Evolutionary conservation across 2,113 vertebrate genomes (phyloP).

Genomic region (Toxostoma redivivum): DNA sequence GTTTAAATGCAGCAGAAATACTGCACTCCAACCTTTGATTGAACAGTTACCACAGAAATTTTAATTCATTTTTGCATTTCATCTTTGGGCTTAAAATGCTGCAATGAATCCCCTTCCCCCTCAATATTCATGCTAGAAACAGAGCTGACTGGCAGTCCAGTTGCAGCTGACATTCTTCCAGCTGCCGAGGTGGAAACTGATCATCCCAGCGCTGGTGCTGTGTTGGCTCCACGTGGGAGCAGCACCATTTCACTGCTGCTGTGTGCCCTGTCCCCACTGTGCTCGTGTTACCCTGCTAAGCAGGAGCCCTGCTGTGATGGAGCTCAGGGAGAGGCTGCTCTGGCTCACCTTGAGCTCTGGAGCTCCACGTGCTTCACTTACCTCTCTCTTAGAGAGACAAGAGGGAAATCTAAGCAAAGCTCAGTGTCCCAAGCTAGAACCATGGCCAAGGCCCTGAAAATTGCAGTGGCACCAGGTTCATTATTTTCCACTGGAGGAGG

Average conservation of each 20-base stretch:
- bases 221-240: fast-evolving
- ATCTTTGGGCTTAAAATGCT: background rate
- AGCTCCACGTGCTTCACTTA: fast-evolving
- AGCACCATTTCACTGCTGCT: fast-evolving
- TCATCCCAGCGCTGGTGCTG: fast-evolving
- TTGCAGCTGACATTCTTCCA: background rate
- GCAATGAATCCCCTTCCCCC: background rate
- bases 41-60: background rate
- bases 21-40: background rate
- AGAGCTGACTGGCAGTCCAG: background rate
- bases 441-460: background rate
- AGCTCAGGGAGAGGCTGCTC: background rate
- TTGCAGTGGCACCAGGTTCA: background rate
- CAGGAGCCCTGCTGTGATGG: background rate
- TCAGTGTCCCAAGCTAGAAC: background rate
- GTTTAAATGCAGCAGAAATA: background rate
- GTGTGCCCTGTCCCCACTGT: background rate
- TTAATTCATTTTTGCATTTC: background rate
- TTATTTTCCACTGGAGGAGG: background rate
- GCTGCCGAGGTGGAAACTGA: fast-evolving
- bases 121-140: background rate
- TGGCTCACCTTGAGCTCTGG: background rate
- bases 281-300: background rate
- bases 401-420: background rate
- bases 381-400: background rate